phyloP scores from a whole-genome alignment of 92 coral and sea anemone species.

The Heliopora coerulea region DNA sequence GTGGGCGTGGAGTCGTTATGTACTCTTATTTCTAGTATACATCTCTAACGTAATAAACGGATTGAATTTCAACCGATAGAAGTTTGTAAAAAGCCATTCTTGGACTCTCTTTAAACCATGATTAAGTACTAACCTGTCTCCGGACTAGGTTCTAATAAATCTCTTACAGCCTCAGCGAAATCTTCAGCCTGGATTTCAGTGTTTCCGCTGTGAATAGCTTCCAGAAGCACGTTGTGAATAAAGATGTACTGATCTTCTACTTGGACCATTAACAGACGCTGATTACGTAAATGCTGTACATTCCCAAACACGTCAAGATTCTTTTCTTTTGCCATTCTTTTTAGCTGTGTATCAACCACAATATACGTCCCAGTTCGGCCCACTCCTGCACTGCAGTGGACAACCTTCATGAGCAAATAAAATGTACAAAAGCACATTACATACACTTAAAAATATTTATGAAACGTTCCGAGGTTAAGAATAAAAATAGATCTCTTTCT shows the following conservation, averaged over 20 bases:
- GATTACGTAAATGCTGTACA: conserved; percentile 68
- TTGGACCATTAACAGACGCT: conserved; percentile 91
- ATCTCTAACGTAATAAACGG: too few species aligned
- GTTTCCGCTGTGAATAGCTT: conserved; percentile 81
- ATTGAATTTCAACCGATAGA: too few species aligned
- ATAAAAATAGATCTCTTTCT: too few species aligned
- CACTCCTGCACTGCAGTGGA: conserved; percentile 95
- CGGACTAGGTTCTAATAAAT: conserved; percentile 58
- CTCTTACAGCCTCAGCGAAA: conserved; percentile 54
- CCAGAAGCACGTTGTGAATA: conserved; percentile 79
- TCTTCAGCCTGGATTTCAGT: conserved; percentile 83
- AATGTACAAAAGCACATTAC: too few species aligned
- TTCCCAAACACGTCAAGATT: conserved; percentile 77
- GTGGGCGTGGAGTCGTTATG: too few species aligned
- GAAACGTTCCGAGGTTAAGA: too few species aligned
- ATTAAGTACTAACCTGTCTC: conserved; percentile 53
- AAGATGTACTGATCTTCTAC: conserved; percentile 88
- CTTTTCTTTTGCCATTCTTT: conserved; percentile 70
- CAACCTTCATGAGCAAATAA: conserved; percentile 74
- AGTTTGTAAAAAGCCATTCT: too few species aligned
- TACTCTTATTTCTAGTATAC: too few species aligned
- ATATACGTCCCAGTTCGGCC: conserved; percentile 91
- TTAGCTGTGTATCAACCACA: conserved; percentile 78
- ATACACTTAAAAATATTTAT: too few species aligned
- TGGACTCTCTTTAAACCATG: not conserved